A percentile compares a stretch with the other conserved stretches of the same genome.
phyloP scores from a whole-genome alignment of 2,113 vertebrate species.

The Phalacrocorax carbo region DNA sequence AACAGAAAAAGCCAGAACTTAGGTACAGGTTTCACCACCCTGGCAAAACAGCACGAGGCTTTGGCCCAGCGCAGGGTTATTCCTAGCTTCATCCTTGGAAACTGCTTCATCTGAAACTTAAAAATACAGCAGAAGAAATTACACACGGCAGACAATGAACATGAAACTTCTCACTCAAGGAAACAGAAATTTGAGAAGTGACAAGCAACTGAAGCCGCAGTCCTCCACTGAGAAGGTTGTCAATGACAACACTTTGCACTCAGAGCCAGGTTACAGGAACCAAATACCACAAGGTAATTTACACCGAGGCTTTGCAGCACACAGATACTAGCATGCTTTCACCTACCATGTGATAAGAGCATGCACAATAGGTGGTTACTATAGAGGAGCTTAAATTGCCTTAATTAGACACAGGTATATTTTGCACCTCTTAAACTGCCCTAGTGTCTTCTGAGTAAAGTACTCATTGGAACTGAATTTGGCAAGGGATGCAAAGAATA shows the following conservation, averaged over 20 bases:
- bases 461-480: neutral
- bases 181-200: neutral
- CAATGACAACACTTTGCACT: neutral
- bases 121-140: neutral
- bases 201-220: neutral
- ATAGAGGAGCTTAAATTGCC: neutral
- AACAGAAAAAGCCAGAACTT: neutral
- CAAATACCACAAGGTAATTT: neutral
- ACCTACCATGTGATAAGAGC: neutral
- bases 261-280: neutral
- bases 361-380: neutral
- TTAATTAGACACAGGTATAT: neutral
- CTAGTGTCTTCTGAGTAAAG: neutral
- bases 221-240: neutral
- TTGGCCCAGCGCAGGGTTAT: neutral
- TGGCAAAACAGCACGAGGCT: neutral
- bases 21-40: neutral
- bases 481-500: too few relatives aligned
- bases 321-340: neutral
- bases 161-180: neutral
- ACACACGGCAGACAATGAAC: neutral
- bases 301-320: neutral
- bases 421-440: neutral
- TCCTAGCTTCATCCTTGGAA: neutral
- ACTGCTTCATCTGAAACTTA: neutral